Percentiles rank a stretch among this genome's conserved stretches.
Conservation (phyloP, 2,888 invertebrate species). For the Cataglyphis cursor region DNA sequence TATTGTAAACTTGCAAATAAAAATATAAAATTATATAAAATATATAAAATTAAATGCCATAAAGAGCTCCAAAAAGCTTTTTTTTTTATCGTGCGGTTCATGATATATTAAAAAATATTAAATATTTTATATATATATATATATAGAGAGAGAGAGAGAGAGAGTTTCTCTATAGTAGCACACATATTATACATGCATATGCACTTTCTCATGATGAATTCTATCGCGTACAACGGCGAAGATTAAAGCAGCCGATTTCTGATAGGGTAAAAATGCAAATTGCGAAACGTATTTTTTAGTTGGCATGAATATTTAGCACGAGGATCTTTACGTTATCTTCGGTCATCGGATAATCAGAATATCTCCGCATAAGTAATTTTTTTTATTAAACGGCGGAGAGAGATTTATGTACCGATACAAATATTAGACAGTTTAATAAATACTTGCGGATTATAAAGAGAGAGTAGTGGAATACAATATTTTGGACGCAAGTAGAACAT, state of each 20-base stretch:
- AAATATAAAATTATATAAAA: background rate
- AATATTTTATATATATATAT: background rate
- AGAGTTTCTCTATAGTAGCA: background rate
- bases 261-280: constrained; percentile 47
- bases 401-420: background rate
- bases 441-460: background rate
- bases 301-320: constrained; percentile 12
- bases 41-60: background rate
- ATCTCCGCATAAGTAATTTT: background rate
- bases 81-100: background rate
- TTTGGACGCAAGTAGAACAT: background rate
- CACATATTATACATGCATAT: background rate
- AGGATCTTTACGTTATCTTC: constrained; percentile 61
- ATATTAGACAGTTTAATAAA: background rate
- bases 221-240: background rate
- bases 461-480: background rate
- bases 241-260: constrained; percentile 8
- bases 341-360: constrained; percentile 11
- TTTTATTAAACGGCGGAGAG: background rate
- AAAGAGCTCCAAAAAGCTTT: background rate
- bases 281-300: constrained; percentile 47
- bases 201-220: background rate
- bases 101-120: background rate
- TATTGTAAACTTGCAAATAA: background rate
- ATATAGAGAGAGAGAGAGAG: no score